A percentile compares a stretch with the other conserved stretches of the same genome.
phyloP scores from a whole-genome alignment of 2,888 invertebrate genomes.

The Acleris literana region DNA sequence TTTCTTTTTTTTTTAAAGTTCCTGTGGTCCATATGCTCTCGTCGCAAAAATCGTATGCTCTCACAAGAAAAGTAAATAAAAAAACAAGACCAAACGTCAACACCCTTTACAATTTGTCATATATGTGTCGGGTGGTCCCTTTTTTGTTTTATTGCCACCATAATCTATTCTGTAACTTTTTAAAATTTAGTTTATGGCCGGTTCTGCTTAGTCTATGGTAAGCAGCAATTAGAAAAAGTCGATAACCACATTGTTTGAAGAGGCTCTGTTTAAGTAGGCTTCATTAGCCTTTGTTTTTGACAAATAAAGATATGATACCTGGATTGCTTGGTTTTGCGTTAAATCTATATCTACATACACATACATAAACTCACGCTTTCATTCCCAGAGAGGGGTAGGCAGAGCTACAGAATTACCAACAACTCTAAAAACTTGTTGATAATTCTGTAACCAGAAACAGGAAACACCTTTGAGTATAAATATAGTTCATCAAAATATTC shows the following conservation, averaged over 20 bases:
- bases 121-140: slow-evolving; percentile 38
- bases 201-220: slow-evolving; percentile 18
- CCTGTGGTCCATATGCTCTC: too few relatives aligned
- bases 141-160: slow-evolving; percentile 37
- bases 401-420: too few relatives aligned
- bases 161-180: slow-evolving; percentile 33
- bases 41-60: too few relatives aligned
- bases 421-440: too few relatives aligned
- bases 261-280: slow-evolving; percentile 22
- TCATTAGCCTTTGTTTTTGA: slow-evolving; percentile 21
- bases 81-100: not conserved
- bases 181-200: slow-evolving; percentile 29
- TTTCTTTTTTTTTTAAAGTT: too few relatives aligned
- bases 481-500: too few relatives aligned
- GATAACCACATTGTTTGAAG: slow-evolving; percentile 12
- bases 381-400: too few relatives aligned
- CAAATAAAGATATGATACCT: slow-evolving; percentile 14
- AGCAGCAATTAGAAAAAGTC: slow-evolving; percentile 24
- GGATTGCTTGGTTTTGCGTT: too few relatives aligned
- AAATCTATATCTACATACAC: too few relatives aligned
- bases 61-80: not conserved
- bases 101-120: slow-evolving; percentile 31
- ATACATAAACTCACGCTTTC: too few relatives aligned
- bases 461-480: too few relatives aligned
- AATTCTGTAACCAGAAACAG: too few relatives aligned